phyloP scores from a whole-genome alignment of 2,888 invertebrate species.

The Pheosia tremula region DNA sequence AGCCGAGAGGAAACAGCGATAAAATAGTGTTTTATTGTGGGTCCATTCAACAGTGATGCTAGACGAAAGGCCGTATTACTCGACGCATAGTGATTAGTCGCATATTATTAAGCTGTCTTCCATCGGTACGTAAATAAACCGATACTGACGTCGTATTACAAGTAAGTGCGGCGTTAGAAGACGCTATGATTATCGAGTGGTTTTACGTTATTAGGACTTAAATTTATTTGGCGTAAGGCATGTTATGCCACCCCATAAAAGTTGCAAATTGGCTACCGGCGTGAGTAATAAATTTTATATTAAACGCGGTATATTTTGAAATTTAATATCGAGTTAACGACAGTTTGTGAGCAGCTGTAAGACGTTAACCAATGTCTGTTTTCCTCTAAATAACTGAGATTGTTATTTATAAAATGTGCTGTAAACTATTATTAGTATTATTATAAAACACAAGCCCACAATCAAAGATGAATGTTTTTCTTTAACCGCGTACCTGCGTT shows the following conservation, averaged over 20 bases:
- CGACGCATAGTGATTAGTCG: slow-evolving; percentile 57
- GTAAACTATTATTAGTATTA: no score
- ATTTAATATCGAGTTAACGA: slow-evolving; percentile 48
- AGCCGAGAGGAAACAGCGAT: slow-evolving; percentile 75
- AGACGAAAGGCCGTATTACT: slow-evolving; percentile 43
- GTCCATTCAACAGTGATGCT: slow-evolving; percentile 59
- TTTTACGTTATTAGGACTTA: slow-evolving; percentile 41
- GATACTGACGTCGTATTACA: slow-evolving; percentile 24
- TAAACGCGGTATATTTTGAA: slow-evolving; percentile 43
- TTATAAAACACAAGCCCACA: no score
- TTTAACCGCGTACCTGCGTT: neutral
- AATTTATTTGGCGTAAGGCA: slow-evolving; percentile 45
- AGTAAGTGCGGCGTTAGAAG: slow-evolving; percentile 41
- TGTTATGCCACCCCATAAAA: slow-evolving; percentile 43
- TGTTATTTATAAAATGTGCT: slow-evolving; percentile 5
- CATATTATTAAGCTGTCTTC: slow-evolving; percentile 33
- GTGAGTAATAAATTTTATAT: slow-evolving; percentile 46
- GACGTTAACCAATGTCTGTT: slow-evolving; percentile 40
- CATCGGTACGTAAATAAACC: slow-evolving; percentile 20
- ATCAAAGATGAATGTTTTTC: neutral
- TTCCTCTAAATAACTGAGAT: slow-evolving; percentile 36
- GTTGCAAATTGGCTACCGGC: slow-evolving; percentile 45
- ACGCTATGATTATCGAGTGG: slow-evolving; percentile 47
- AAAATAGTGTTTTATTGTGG: slow-evolving; percentile 75
- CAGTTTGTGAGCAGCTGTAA: slow-evolving; percentile 32